Conservation (phyloP, 53 echinoderm and acorn worm genomes). For the Patiria pectinifera region DNA sequence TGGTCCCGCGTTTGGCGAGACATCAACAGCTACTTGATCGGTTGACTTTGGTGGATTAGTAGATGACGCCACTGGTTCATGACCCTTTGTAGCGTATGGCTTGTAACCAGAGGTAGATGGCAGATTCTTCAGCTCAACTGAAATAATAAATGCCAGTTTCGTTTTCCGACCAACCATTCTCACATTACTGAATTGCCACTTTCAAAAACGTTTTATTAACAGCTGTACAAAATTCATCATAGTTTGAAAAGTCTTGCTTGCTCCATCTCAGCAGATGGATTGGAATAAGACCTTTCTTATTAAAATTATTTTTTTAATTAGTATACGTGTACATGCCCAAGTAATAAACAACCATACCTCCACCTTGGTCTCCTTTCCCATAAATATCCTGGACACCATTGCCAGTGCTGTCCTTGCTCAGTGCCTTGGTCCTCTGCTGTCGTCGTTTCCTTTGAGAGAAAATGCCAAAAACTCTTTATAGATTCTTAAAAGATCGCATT, state of each 20-base stretch:
- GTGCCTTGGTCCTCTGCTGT: not conserved
- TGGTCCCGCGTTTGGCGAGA: not conserved
- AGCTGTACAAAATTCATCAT: no score
- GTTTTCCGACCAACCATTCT: no score
- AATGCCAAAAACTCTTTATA: not conserved
- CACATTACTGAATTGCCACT: no score
- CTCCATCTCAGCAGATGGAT: no score
- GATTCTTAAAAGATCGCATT: not conserved
- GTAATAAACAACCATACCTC: no score
- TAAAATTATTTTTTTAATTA: no score
- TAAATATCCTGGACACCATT: not conserved
- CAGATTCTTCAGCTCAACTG: conserved; percentile 24
- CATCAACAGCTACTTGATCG: not conserved
- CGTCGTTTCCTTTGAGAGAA: not conserved
- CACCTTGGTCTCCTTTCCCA: not conserved
- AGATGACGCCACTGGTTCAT: not conserved
- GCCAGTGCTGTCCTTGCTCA: not conserved
- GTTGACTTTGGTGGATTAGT: not conserved
- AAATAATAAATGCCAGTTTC: not conserved
- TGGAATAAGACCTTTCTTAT: no score
- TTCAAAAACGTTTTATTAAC: no score
- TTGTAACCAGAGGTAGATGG: not conserved
- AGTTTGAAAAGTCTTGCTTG: no score
- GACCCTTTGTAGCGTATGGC: not conserved
- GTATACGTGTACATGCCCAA: no score